Conservation (phyloP, 1,140 invertebrate species). For the Drosophila grimshawi region DNA sequence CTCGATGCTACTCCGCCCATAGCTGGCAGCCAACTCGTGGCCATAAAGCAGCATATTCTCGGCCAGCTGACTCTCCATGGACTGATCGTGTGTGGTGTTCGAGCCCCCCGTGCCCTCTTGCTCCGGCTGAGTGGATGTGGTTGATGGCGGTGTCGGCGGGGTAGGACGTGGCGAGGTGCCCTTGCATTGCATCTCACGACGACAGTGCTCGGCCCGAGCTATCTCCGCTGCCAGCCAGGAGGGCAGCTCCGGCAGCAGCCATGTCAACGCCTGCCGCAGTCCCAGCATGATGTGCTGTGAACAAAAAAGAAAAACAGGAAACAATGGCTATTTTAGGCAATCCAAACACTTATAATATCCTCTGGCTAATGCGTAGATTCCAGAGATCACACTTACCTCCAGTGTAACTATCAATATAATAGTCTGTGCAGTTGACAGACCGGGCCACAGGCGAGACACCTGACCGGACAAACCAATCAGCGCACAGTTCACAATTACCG, state of each 20-base stretch:
- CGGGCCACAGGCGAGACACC: constrained; percentile 94
- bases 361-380: no score
- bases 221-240: constrained; percentile 95
- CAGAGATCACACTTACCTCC: constrained; percentile 86
- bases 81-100: constrained; percentile 73
- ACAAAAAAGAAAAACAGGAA: neutral
- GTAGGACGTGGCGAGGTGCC: constrained; percentile 82
- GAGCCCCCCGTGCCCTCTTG: constrained; percentile 48
- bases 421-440: constrained; percentile 93
- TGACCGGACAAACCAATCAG: constrained; percentile 96
- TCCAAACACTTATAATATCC: no score
- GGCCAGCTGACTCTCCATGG: constrained; percentile 77
- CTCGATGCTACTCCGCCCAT: constrained; percentile 69
- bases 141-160: constrained; percentile 82
- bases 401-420: constrained; percentile 94
- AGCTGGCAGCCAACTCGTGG: constrained; percentile 52
- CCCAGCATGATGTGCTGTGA: constrained; percentile 93
- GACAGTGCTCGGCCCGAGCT: constrained; percentile 93
- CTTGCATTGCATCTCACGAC: constrained; percentile 88
- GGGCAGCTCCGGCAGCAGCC: constrained; percentile 96
- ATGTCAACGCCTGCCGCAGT: constrained; percentile 89
- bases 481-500: constrained; percentile 97
- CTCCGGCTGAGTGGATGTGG: constrained; percentile 80
- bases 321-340: neutral
- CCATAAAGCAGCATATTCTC: constrained; percentile 76